Percentiles rank a stretch among this genome's conserved stretches.
These are phyloP conservation scores for Notoglanidium macrostoma DNA, from an alignment of 2,797 vertebrate genomes.

Conservation along the genomic window DNA sequence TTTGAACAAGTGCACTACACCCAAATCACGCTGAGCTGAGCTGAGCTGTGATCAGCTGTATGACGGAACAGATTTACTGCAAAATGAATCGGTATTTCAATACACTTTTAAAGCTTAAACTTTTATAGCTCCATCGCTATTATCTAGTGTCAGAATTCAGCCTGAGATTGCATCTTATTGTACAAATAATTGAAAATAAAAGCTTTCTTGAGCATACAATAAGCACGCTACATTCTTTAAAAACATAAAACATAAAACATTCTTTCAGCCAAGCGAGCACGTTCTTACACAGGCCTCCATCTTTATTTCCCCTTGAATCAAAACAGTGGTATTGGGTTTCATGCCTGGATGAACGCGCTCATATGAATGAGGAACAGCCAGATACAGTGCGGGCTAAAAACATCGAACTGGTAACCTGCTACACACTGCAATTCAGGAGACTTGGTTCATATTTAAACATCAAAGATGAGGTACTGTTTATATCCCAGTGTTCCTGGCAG, in stretches of 20 bases:
- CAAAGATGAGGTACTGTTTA: conserved; percentile 17
- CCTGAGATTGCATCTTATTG: conserved; percentile 35
- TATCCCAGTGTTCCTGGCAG: not conserved
- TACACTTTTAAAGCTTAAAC: conserved; percentile 4
- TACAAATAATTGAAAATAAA: conserved; percentile 1
- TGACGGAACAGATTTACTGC: not conserved
- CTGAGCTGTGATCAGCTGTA: not conserved
- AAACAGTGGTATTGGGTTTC: conserved; percentile 14
- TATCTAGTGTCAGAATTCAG: conserved; percentile 25
- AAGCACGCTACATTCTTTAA: conserved; percentile 1
- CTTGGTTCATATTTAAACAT: conserved; percentile 24
- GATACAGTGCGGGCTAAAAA: not conserved
- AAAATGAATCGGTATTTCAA: not conserved
- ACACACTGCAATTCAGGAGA: not conserved
- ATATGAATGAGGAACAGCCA: conserved; percentile 6
- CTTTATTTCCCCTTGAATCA: not conserved
- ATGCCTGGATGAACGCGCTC: not conserved
- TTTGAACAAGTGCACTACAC: conserved; percentile 2
- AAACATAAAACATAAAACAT: not conserved
- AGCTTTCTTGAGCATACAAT: not conserved
- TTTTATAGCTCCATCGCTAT: not conserved
- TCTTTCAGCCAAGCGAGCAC: not conserved
- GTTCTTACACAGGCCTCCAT: not conserved
- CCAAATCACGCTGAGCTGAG: not conserved
- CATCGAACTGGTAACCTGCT: not conserved